These are phyloP conservation scores for Nephrotoma guestfalica DNA, from an alignment of 2,888 invertebrate genomes.

Conservation along the genomic window DNA sequence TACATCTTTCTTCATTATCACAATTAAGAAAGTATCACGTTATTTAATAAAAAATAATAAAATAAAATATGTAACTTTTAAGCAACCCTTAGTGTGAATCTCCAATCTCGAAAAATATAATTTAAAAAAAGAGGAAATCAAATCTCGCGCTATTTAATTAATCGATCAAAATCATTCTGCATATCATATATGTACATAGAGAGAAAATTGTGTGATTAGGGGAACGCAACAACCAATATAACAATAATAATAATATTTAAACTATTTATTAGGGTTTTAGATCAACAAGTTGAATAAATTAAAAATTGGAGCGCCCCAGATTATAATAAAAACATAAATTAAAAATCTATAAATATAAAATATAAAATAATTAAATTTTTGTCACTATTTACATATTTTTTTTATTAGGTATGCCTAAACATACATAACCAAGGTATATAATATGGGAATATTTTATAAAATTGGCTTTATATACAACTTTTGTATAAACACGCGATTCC, in stretches of 20 bases:
- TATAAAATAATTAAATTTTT: background rate
- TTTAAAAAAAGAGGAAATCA: background rate
- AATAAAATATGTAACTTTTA: background rate
- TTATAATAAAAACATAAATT: background rate
- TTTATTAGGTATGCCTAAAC: background rate
- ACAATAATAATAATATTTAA: background rate
- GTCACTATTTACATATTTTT: background rate
- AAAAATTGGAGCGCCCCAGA: background rate
- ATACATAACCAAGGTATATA: background rate
- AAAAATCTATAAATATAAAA: background rate
- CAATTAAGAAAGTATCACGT: background rate
- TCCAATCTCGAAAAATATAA: background rate
- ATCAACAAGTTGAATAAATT: background rate
- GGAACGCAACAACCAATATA: background rate
- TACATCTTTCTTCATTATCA: background rate
- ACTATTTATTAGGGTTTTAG: background rate
- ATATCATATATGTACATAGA: background rate
- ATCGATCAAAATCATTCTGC: background rate
- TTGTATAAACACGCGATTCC: background rate
- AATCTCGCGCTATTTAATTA: background rate
- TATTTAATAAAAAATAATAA: background rate
- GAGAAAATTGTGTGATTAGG: background rate
- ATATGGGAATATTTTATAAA: background rate
- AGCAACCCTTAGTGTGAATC: background rate
- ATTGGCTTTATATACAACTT: background rate